A percentile compares a stretch with the other conserved stretches of the same genome.
Conservation (phyloP, 2,888 invertebrate genomes). For the Drosophila vallismaia region DNA sequence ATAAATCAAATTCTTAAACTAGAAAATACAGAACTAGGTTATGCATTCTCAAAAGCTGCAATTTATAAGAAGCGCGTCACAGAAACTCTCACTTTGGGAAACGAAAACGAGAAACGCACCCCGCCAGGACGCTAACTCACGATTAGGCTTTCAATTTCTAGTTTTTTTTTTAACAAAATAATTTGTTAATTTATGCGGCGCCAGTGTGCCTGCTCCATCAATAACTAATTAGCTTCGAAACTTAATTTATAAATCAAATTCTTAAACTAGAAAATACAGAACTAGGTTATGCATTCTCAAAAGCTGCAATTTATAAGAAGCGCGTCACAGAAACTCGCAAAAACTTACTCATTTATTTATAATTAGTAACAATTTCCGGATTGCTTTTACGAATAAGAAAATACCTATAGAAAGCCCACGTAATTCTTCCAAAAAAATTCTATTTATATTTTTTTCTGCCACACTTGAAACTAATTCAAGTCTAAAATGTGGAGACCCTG, state of each 20-base stretch:
- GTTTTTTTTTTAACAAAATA: constrained; percentile 70
- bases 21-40: no score
- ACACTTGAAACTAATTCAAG: constrained; percentile 8
- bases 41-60: no score
- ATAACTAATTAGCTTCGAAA: constrained; percentile 38
- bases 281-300: no score
- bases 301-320: no score
- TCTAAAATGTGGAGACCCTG: constrained; percentile 23
- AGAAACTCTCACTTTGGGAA: constrained; percentile 36
- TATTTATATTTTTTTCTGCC: constrained; percentile 7
- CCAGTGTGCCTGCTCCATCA: no score
- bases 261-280: background rate
- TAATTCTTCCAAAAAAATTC: constrained; percentile 34
- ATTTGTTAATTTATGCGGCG: constrained; percentile 71
- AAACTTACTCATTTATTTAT: constrained; percentile 4
- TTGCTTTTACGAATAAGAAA: background rate
- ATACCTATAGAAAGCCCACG: constrained; percentile 13
- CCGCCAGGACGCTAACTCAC: constrained; percentile 50
- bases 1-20: constrained; percentile 31
- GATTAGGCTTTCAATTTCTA: constrained; percentile 52
- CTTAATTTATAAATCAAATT: constrained; percentile 34
- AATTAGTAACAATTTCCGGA: constrained; percentile 5
- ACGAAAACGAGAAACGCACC: constrained; percentile 51
- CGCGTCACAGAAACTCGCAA: no score
- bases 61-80: no score